These are phyloP conservation scores for Onychomys torridus DNA, from an alignment of 2,797 vertebrate genomes.

Conservation along the genomic window DNA sequence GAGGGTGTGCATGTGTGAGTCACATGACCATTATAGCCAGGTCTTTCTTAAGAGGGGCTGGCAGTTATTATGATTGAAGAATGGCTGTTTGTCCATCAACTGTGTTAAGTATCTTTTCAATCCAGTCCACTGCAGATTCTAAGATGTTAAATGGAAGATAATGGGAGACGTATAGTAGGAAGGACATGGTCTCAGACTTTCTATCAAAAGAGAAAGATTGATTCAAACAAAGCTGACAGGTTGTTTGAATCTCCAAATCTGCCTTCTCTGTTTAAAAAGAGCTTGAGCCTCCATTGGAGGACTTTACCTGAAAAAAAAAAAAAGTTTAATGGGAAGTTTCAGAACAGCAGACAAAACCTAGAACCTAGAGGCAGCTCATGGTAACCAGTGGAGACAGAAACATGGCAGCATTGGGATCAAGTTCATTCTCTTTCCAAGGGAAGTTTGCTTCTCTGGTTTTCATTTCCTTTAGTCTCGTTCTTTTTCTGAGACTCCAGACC, in stretches of 20 bases:
- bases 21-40: neutral
- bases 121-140: neutral
- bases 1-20: neutral
- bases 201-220: neutral
- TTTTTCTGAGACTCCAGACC: neutral
- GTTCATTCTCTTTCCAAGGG: neutral
- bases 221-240: neutral
- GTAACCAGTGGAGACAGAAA: neutral
- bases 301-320: neutral
- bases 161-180: neutral
- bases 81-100: neutral
- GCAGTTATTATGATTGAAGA: neutral
- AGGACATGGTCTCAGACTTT: neutral
- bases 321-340: neutral
- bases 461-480: neutral
- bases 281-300: neutral
- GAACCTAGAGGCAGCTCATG: neutral
- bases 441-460: neutral
- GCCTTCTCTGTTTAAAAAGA: conserved; percentile 6
- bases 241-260: neutral
- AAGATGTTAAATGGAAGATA: neutral
- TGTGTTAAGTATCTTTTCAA: conserved; percentile 2
- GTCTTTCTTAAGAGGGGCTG: neutral
- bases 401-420: neutral
- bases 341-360: neutral